phyloP scores from a whole-genome alignment of 2,113 vertebrate genomes.

The Ondatra zibethicus region DNA sequence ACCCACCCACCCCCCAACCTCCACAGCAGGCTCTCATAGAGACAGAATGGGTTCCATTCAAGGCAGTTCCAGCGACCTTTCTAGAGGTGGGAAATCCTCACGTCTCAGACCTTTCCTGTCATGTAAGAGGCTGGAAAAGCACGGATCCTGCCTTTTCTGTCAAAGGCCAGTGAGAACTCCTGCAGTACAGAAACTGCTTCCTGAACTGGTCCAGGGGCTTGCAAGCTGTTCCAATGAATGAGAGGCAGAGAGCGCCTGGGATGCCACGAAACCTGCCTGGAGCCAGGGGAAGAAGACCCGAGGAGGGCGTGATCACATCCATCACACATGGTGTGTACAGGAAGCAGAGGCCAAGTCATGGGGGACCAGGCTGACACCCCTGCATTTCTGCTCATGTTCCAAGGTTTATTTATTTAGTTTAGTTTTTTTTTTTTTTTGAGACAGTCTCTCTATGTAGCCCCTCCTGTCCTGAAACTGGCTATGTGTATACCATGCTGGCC shows the following conservation, averaged over 20 bases:
- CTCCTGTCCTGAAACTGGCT: neutral
- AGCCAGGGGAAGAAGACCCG: neutral
- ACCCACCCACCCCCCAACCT: neutral
- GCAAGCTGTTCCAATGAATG: neutral
- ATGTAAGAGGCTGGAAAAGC: neutral
- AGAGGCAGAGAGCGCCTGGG: too few species aligned
- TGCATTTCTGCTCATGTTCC: neutral
- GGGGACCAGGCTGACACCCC: neutral
- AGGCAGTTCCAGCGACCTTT: neutral
- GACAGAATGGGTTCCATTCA: neutral
- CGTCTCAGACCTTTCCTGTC: neutral
- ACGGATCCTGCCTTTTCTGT: neutral
- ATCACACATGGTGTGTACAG: fast-evolving
- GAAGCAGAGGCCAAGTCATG: neutral
- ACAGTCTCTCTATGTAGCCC: neutral
- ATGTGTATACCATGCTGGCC: neutral
- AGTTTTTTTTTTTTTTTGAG: neutral
- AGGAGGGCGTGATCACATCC: fast-evolving
- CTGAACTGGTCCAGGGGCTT: neutral
- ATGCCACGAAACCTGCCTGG: neutral
- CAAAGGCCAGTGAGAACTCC: neutral
- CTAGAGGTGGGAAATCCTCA: neutral
- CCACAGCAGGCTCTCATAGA: neutral
- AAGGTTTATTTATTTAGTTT: neutral
- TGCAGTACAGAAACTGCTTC: neutral